phyloP scores from a whole-genome alignment of 2,888 invertebrate genomes.

The Tridacna crocea region DNA sequence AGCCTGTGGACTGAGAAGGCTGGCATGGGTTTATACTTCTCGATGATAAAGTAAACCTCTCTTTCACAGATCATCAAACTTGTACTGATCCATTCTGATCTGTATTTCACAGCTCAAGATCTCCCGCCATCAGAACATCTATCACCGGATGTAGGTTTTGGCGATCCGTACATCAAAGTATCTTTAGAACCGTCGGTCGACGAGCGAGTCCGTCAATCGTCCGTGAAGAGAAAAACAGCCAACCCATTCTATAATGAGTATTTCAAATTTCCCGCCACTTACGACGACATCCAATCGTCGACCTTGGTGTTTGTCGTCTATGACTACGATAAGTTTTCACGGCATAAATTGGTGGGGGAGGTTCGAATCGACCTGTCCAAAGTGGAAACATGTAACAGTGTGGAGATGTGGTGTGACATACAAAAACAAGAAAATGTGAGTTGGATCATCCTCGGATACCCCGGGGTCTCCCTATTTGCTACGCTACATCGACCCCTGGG shows the following conservation, averaged over 20 bases:
- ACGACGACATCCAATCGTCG: slow-evolving; percentile 93
- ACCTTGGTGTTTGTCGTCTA: slow-evolving; percentile 88
- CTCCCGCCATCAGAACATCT: slow-evolving; percentile 91
- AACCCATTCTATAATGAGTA: slow-evolving; percentile 96
- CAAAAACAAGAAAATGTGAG: slow-evolving; percentile 89
- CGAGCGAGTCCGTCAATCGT: slow-evolving; percentile 92
- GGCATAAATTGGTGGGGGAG: slow-evolving; percentile 95
- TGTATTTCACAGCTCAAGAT: slow-evolving; percentile 87
- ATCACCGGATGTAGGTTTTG: slow-evolving; percentile 89
- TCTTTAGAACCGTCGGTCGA: slow-evolving; percentile 93
- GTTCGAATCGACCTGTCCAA: slow-evolving; percentile 91
- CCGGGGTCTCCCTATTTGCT: too few relatives aligned
- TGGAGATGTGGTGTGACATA: slow-evolving; percentile 95
- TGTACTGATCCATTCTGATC: not conserved
- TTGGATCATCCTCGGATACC: not conserved
- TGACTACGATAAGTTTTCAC: slow-evolving; percentile 90
- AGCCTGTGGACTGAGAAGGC: too few relatives aligned
- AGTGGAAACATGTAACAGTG: slow-evolving; percentile 90
- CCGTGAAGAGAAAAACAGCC: slow-evolving; percentile 92
- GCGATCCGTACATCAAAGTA: slow-evolving; percentile 94
- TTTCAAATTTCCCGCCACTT: slow-evolving; percentile 96
- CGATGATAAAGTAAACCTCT: too few relatives aligned
- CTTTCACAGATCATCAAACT: too few relatives aligned
- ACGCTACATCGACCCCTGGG: too few relatives aligned
- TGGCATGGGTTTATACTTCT: too few relatives aligned